Base-by-base conservation (phyloP, 2,888 invertebrate species). In the Parthenolecanium corni region DNA sequence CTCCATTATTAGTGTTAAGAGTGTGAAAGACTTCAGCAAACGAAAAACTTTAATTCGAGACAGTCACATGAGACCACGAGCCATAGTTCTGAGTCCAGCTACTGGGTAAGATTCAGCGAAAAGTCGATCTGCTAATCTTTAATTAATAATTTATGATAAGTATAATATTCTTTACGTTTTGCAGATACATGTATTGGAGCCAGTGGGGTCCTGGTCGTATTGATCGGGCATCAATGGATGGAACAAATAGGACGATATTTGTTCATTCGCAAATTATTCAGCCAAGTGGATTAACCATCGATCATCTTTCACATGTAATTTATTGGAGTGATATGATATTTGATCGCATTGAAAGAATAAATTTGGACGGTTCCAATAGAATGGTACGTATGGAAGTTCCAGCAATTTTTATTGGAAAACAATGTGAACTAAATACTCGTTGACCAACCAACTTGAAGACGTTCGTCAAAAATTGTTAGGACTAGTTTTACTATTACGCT, bases 201-300 rank as follows among this genome's bases (percentile, higher is more conserved):
- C 82, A 83, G 71, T 89, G 86, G 85, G 77, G 78, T 23, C 73
- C 72, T 57, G 83, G 83, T 9, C 79, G 79, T 67, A 81, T 89
- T 68, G 82, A 84, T 72, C 75, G 78, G 47, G 82, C 86, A 21
- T 79, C 79, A 76, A 83, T 89, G 84, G 87, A 89, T 74, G 90
- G 89, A 12, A 74, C 77, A 1, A 76, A 79, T 68, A 77, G 81
- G 54, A 77, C 76, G 69, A 71, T 75, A 58, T 76, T 86, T 67
- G 73, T 84, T 12, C 74, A 71, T 65, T 68, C 70, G 1, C 74
- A 75, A 42, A 75, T 85, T 66, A 79, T 80, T 70, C 88, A 86
- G 86, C 89, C 89, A 3, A 83, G 81, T 70, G 88, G 89, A 11
- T 77, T 90, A 56, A 82, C 82, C 3, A 75, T 85, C n/a, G 84